phyloP scores from a whole-genome alignment of 37 sponge, comb jelly and placozoan species.

The Beroe ovata region DNA sequence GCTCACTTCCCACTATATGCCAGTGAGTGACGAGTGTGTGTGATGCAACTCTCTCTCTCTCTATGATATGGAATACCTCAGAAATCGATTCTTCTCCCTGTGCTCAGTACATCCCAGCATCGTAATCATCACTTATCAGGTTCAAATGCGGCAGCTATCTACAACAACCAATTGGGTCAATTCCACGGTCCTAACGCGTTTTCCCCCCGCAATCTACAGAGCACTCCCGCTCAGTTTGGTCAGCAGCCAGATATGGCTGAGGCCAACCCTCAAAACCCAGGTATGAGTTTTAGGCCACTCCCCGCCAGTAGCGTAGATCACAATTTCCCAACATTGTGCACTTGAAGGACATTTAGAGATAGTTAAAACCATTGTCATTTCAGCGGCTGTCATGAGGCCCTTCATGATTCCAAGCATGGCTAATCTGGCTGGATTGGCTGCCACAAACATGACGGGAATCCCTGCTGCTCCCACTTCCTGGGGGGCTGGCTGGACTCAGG shows the following conservation, averaged over 20 bases:
- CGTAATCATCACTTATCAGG: slow-evolving; percentile 11
- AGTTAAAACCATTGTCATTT: too few relatives aligned
- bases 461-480: slow-evolving; percentile 6
- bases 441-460: neutral
- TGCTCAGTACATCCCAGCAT: too few relatives aligned
- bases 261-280: neutral
- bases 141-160: slow-evolving; percentile 33
- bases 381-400: slow-evolving; percentile 10
- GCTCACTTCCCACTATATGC: slow-evolving; percentile 40
- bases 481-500: slow-evolving; percentile 12
- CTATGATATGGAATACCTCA: too few relatives aligned
- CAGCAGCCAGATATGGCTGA: slow-evolving; percentile 2
- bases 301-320: too few relatives aligned
- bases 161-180: slow-evolving; percentile 29
- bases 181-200: slow-evolving; percentile 3
- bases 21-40: neutral
- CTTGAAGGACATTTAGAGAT: too few relatives aligned
- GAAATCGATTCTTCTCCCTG: too few relatives aligned
- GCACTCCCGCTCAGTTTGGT: slow-evolving; percentile 11
- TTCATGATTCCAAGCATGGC: slow-evolving; percentile 7
- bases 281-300: too few relatives aligned
- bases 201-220: slow-evolving; percentile 17
- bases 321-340: too few relatives aligned
- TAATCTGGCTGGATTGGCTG: slow-evolving; percentile 22
- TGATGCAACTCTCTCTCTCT: too few relatives aligned